Conservation (phyloP, 1,140 invertebrate genomes). For the Trialeurodes vaporariorum region DNA sequence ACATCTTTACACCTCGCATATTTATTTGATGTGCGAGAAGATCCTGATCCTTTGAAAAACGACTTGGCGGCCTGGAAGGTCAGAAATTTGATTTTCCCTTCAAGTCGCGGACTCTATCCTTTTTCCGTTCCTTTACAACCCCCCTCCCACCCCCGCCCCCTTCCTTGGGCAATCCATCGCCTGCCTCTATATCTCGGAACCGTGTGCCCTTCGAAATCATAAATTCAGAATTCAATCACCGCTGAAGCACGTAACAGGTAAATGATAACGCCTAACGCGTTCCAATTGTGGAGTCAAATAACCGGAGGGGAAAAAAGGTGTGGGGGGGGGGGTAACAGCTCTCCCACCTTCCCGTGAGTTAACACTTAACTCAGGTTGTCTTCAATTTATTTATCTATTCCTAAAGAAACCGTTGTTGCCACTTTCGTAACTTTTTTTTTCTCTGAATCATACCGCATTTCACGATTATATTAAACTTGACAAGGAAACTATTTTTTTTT, state of each 20-base stretch:
- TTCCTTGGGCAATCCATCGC: no score
- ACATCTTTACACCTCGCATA: neutral
- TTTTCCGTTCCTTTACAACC: neutral
- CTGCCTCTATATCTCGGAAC: no score
- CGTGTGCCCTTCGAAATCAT: neutral
- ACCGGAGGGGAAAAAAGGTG: neutral
- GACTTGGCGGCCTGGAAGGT: neutral
- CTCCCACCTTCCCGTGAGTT: no score
- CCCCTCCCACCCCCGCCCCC: neutral
- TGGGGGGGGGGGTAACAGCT: no score
- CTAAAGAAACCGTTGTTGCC: no score
- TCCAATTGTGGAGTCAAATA: neutral
- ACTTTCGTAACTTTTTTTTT: no score
- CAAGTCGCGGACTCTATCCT: neutral
- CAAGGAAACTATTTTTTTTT: no score
- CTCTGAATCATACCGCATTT: no score
- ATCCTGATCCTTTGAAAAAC: neutral
- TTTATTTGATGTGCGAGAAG: neutral
- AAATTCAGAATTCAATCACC: neutral
- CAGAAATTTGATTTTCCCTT: neutral
- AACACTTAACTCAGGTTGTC: neutral
- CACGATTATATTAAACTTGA: no score
- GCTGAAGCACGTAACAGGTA: neutral
- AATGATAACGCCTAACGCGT: neutral
- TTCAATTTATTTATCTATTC: neutral